Percentiles rank a stretch among this genome's conserved stretches.
Evolutionary conservation across 2,888 invertebrate genomes (phyloP).

Genomic region (Pristionchus arcanus): DNA sequence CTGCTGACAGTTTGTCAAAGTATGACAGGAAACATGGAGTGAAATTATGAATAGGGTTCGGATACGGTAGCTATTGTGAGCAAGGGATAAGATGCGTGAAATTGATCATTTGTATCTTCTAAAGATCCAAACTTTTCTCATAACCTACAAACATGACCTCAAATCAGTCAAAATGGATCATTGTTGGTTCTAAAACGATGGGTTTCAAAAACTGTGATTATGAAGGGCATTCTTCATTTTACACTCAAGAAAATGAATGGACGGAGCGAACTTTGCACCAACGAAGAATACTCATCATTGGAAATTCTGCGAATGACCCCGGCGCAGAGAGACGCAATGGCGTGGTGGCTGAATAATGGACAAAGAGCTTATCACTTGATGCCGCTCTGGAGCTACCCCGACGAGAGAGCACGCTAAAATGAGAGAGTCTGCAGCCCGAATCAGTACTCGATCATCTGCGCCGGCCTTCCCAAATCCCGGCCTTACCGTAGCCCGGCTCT

Average conservation of each 20-base stretch:
- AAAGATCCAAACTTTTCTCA: no score
- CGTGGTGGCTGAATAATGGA: background rate
- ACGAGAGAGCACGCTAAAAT: background rate
- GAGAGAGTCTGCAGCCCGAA: background rate
- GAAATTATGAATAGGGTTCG: background rate
- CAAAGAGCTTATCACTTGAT: background rate
- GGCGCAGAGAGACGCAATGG: constrained; percentile 6
- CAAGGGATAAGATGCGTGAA: background rate
- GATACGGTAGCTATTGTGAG: background rate
- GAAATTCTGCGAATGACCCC: constrained; percentile 15
- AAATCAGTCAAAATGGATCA: no score
- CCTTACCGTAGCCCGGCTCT: background rate
- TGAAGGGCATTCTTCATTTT: background rate
- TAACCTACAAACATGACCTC: no score
- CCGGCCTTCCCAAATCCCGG: background rate
- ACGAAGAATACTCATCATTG: background rate
- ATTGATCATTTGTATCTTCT: background rate
- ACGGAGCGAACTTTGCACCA: background rate
- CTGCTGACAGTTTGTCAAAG: background rate
- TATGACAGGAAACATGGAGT: background rate
- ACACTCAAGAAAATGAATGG: background rate
- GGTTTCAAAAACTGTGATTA: no score
- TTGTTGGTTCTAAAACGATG: no score
- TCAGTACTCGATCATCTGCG: background rate
- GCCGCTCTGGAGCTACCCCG: background rate